Evolutionary conservation across 1,140 invertebrate genomes (phyloP).

Genomic region (Sinonovacula constricta): DNA sequence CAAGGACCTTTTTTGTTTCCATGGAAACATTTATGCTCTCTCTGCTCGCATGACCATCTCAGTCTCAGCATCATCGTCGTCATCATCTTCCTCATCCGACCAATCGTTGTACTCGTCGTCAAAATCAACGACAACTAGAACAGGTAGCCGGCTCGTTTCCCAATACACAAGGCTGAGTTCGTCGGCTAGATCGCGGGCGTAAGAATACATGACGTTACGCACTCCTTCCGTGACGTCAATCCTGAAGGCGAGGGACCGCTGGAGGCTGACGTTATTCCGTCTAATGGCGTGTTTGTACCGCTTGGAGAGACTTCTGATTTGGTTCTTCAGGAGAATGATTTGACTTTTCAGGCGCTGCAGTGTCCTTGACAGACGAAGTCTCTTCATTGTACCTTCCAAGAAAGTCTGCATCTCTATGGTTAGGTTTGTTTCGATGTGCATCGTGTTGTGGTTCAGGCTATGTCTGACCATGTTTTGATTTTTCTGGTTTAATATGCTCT

Average conservation of each 20-base stretch:
- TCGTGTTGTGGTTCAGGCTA: too few relatives aligned
- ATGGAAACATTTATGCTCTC: too few relatives aligned
- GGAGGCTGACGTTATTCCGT: not conserved
- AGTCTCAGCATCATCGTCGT: conserved; percentile 2
- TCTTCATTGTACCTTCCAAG: not conserved
- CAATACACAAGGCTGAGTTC: conserved; percentile 33
- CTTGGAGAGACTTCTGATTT: conserved; percentile 10
- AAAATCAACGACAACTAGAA: conserved; percentile 28
- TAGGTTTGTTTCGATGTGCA: too few relatives aligned
- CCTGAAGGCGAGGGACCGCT: conserved; percentile 25
- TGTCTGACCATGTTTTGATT: too few relatives aligned
- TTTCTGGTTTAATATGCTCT: too few relatives aligned
- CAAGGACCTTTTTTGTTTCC: conserved; percentile 29
- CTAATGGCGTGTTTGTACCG: conserved; percentile 14
- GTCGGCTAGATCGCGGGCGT: conserved; percentile 31
- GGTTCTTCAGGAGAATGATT: conserved; percentile 31
- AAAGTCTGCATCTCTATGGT: too few relatives aligned
- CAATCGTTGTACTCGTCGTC: conserved; percentile 32
- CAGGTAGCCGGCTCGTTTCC: conserved; percentile 19
- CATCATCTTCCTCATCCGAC: conserved; percentile 29
- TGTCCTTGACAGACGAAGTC: conserved; percentile 3
- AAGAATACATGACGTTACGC: conserved; percentile 30
- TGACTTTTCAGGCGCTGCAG: conserved; percentile 17
- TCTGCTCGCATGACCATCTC: too few relatives aligned
- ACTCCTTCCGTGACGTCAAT: conserved; percentile 43